Conservation (phyloP, 1,140 invertebrate species). For the Dryas iulia region DNA sequence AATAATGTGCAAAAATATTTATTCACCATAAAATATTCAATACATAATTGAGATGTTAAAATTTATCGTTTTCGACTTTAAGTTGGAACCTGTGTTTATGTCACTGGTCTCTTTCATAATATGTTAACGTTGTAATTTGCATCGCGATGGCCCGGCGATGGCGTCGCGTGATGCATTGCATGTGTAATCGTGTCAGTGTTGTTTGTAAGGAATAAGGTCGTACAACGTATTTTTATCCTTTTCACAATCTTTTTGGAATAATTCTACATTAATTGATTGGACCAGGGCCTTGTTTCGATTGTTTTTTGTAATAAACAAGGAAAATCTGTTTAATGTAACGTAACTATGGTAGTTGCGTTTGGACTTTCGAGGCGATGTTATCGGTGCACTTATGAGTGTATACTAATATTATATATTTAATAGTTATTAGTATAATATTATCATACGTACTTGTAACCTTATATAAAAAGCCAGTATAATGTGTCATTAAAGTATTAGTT, state of each 20-base stretch:
- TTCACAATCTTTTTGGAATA: constrained; percentile 5
- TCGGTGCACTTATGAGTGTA: too few species aligned
- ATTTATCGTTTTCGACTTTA: neutral
- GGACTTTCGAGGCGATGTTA: too few species aligned
- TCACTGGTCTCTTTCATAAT: neutral
- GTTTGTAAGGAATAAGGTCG: neutral
- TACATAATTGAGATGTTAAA: neutral
- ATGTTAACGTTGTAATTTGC: constrained; percentile 6
- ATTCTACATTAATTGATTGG: constrained; percentile 1
- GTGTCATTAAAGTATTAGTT: too few species aligned
- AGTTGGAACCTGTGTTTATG: neutral
- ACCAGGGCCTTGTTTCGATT: neutral
- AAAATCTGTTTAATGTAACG: neutral
- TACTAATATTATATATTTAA: too few species aligned
- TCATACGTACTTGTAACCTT: too few species aligned
- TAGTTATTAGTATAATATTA: too few species aligned
- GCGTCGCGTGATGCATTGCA: constrained; percentile 9
- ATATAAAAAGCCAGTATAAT: too few species aligned
- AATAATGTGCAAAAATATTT: too few species aligned
- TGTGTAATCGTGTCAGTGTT: constrained; percentile 6
- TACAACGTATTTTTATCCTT: neutral
- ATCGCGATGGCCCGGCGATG: constrained; percentile 2
- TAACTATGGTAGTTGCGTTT: neutral
- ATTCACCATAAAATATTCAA: neutral
- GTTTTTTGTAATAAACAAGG: neutral